phyloP scores from a whole-genome alignment of 2,888 invertebrate genomes.

The Brachypterus glaber region DNA sequence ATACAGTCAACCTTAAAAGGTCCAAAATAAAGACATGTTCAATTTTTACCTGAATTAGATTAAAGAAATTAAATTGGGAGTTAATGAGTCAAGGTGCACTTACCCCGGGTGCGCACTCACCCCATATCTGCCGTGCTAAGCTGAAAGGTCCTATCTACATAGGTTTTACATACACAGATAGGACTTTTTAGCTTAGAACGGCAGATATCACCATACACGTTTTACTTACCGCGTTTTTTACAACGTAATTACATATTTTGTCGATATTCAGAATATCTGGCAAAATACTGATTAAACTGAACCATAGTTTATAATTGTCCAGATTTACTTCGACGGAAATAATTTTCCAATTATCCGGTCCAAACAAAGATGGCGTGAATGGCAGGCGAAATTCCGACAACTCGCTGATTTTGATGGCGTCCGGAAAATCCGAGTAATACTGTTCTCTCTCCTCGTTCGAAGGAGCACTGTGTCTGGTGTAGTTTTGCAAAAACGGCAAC shows the following conservation, averaged over 20 bases:
- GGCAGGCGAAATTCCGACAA: constrained; percentile 46
- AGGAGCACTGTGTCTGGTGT: constrained; percentile 37
- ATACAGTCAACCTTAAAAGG: too few species aligned
- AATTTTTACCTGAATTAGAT: too few species aligned
- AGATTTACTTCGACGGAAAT: constrained; percentile 43
- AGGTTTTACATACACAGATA: too few species aligned
- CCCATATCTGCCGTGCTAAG: too few species aligned
- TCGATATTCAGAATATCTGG: constrained; percentile 35
- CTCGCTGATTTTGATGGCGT: constrained; percentile 37
- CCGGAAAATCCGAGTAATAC: constrained; percentile 39
- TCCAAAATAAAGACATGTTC: too few species aligned
- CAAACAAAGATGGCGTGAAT: constrained; percentile 34
- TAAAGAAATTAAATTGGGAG: too few species aligned
- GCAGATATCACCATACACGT: too few species aligned
- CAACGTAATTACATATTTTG: constrained; percentile 43
- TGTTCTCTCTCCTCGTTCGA: constrained; percentile 40
- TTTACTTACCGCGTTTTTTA: constrained; percentile 42
- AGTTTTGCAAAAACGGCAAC: constrained; percentile 34
- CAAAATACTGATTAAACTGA: constrained; percentile 36
- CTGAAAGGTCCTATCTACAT: too few species aligned
- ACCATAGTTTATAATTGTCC: constrained; percentile 43
- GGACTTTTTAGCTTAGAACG: too few species aligned
- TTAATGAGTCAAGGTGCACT: too few species aligned
- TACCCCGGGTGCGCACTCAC: too few species aligned
- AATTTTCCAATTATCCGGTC: constrained; percentile 39